These are phyloP conservation scores for Volucella zonaria DNA, from an alignment of 2,888 invertebrate species.

Conservation along the genomic window DNA sequence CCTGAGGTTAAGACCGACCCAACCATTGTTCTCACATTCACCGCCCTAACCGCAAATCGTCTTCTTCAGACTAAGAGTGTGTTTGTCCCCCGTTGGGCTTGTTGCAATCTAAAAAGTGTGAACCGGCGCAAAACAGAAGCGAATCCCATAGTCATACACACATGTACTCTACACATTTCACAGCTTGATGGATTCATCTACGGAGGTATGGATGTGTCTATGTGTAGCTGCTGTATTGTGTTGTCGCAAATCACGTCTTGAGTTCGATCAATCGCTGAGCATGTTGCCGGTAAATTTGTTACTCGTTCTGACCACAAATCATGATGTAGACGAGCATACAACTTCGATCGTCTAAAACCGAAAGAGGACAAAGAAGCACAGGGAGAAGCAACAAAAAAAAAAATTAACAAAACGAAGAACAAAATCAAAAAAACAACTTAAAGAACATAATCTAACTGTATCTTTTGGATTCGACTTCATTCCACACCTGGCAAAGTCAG, in stretches of 20 bases:
- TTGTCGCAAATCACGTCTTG: conserved; percentile 51
- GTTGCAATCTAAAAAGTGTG: conserved; percentile 44
- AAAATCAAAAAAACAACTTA: background rate
- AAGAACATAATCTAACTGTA: conserved; percentile 63
- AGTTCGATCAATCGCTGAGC: conserved; percentile 48
- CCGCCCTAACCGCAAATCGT: conserved; percentile 1
- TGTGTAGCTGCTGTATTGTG: background rate
- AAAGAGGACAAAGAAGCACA: conserved; percentile 16
- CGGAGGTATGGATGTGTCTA: background rate
- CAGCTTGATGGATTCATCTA: conserved; percentile 25
- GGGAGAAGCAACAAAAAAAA: background rate
- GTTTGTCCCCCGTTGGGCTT: conserved; percentile 31
- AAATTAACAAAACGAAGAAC: background rate
- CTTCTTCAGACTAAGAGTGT: background rate
- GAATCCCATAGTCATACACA: background rate
- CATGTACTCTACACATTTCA: background rate
- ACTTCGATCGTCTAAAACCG: background rate
- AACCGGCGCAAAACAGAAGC: conserved; percentile 21
- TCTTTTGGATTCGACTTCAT: conserved; percentile 53
- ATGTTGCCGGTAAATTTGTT: conserved; percentile 57
- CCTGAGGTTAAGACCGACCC: conserved; percentile 21
- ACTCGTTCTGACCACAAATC: conserved; percentile 49
- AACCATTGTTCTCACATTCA: conserved; percentile 52
- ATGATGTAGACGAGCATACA: background rate
- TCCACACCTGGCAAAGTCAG: conserved; percentile 59